Percentiles rank a stretch among this genome's conserved stretches.
Evolutionary conservation across 2,113 vertebrate species (phyloP).

Genomic region (Megaceryle maxima): DNA sequence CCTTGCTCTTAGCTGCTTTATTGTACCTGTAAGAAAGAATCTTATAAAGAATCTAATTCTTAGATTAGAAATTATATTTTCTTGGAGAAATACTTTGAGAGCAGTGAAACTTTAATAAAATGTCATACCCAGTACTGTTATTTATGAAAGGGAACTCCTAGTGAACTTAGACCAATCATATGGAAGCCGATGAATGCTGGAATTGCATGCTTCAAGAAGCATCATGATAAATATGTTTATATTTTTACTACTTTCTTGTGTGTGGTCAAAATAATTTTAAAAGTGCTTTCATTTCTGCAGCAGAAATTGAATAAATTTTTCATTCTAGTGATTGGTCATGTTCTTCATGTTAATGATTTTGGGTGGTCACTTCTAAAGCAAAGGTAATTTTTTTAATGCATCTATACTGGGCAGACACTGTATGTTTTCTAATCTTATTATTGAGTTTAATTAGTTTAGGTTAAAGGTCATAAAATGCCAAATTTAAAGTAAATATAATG

Average conservation of each 20-base stretch:
- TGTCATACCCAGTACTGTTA: not conserved
- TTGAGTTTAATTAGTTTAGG: not conserved
- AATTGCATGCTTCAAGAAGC: not conserved
- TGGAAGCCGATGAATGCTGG: not conserved
- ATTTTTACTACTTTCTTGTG: not conserved
- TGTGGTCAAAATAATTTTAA: not conserved
- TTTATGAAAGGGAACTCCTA: not conserved
- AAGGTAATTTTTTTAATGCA: not conserved
- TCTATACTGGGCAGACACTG: not conserved
- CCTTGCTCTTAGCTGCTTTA: not conserved
- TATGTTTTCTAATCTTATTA: not conserved
- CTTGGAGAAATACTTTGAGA: not conserved
- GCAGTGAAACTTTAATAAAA: not conserved
- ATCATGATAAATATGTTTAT: not conserved
- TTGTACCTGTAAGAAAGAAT: not conserved
- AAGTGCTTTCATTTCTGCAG: not conserved
- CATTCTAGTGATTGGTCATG: not conserved
- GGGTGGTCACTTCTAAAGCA: not conserved
- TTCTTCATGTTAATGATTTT: not conserved
- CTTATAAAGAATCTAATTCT: not conserved
- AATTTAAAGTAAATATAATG: not conserved
- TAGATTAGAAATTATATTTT: not conserved
- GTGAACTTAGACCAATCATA: not conserved
- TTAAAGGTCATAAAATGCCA: not conserved
- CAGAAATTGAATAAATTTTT: slow-evolving; percentile 13